These are phyloP conservation scores for Carabus problematicus DNA, from an alignment of 2,888 invertebrate species.

Conservation along the genomic window DNA sequence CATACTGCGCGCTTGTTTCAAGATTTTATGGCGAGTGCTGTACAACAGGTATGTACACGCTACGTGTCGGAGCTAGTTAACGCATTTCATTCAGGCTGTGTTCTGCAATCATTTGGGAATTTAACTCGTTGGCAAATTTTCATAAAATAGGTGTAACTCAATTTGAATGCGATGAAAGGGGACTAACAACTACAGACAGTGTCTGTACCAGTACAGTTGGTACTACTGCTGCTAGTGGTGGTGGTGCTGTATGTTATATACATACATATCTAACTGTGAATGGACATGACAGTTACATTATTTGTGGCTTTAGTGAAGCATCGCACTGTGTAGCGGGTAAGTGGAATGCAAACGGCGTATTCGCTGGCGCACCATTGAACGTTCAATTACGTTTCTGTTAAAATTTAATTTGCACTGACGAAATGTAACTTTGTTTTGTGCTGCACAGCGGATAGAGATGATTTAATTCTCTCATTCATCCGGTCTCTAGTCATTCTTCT, in stretches of 20 bases:
- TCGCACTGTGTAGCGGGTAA: constrained; percentile 46
- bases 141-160: constrained; percentile 40
- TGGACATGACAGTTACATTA: constrained; percentile 40
- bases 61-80: too few relatives aligned
- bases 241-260: too few relatives aligned
- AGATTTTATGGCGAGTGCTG: too few relatives aligned
- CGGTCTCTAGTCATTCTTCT: too few relatives aligned
- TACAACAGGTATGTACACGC: too few relatives aligned
- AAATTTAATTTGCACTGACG: constrained; percentile 59
- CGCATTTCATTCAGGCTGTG: constrained; percentile 3
- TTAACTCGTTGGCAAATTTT: constrained; percentile 37
- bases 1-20: too few relatives aligned
- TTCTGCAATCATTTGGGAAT: constrained; percentile 35
- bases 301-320: constrained; percentile 25
- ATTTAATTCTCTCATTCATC: constrained; percentile 25
- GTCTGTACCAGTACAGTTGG: background rate
- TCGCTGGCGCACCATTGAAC: constrained; percentile 54
- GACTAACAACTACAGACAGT: background rate
- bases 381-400: constrained; percentile 60
- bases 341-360: constrained; percentile 57
- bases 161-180: constrained; percentile 34
- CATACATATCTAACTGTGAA: constrained; percentile 10
- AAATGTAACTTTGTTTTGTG: constrained; percentile 60
- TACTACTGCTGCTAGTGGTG: too few relatives aligned
- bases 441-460: constrained; percentile 53